phyloP scores from a whole-genome alignment of 30 jellyfish, hydroid and myxozoan genomes.

The Cassiopea andromeda region DNA sequence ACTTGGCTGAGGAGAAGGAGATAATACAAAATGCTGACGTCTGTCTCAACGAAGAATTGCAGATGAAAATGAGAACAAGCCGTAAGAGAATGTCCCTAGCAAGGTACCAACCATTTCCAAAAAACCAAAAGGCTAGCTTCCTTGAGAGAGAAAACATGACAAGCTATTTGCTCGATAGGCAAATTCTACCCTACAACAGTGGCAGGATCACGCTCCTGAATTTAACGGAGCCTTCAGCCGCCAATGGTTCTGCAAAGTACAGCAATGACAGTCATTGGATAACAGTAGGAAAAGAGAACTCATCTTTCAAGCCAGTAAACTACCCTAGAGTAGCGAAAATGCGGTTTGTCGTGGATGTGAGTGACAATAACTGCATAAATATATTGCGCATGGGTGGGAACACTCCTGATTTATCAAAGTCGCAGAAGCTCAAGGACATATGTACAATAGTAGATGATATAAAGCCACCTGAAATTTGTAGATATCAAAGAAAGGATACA shows the following conservation, averaged over 20 bases:
- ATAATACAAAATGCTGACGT: background rate
- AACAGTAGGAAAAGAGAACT: slow-evolving; percentile 26
- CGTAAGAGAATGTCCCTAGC: slow-evolving; percentile 44
- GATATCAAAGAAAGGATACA: background rate
- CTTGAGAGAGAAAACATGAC: slow-evolving; percentile 27
- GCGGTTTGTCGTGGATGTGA: slow-evolving; percentile 56
- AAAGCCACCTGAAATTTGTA: background rate
- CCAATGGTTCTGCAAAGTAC: background rate
- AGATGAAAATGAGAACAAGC: slow-evolving; percentile 18
- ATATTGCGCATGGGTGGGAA: slow-evolving; percentile 32
- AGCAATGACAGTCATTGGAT: slow-evolving; percentile 31
- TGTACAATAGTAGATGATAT: slow-evolving; percentile 57
- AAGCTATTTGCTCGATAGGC: slow-evolving; percentile 10
- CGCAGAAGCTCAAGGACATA: slow-evolving; percentile 17
- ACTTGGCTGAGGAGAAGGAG: slow-evolving; percentile 2
- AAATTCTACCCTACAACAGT: slow-evolving; percentile 1
- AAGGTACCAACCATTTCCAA: slow-evolving; percentile 64
- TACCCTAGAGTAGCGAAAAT: slow-evolving; percentile 13
- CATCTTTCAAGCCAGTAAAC: background rate
- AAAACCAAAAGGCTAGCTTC: slow-evolving; percentile 15
- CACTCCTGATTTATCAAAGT: background rate
- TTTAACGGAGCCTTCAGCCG: background rate
- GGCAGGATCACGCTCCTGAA: slow-evolving; percentile 6
- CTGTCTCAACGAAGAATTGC: slow-evolving; percentile 4
- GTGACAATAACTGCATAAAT: slow-evolving; percentile 34